Conservation (phyloP, 1,140 invertebrate genomes). For the Diprion similis region DNA sequence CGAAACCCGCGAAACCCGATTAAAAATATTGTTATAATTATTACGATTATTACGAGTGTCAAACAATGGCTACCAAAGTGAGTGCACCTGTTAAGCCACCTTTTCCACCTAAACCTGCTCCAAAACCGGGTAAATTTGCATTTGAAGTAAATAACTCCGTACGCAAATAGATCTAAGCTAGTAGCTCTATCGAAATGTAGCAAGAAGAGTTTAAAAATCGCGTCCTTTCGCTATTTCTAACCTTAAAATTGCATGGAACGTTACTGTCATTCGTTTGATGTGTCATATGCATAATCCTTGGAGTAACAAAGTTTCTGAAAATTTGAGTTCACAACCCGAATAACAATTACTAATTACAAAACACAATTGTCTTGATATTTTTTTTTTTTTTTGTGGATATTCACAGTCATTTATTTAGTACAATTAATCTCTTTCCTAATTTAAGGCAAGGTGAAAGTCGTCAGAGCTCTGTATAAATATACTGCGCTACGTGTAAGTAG, state of each 20-base stretch:
- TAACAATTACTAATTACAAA: conserved; percentile 15
- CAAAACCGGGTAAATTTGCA: conserved; percentile 49
- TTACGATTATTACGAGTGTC: conserved; percentile 32
- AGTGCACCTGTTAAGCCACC: conserved; percentile 33
- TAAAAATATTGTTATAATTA: conserved; percentile 21
- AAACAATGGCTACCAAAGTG: conserved; percentile 37
- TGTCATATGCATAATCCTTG: neutral
- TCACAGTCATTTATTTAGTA: conserved; percentile 31
- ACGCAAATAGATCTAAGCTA: neutral
- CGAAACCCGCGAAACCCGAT: neutral
- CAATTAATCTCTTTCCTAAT: conserved; percentile 13
- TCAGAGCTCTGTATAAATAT: conserved; percentile 67
- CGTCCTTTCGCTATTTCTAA: neutral
- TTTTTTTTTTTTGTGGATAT: conserved; percentile 18
- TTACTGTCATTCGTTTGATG: neutral
- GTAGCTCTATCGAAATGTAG: neutral
- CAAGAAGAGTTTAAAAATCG: neutral
- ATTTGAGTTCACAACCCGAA: neutral
- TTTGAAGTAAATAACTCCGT: neutral
- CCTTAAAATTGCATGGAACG: neutral
- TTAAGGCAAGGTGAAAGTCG: conserved; percentile 69
- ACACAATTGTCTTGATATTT: conserved; percentile 19
- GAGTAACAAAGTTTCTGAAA: neutral
- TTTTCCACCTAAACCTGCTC: conserved; percentile 45
- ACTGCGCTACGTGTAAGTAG: conserved; percentile 66